A percentile compares a stretch with the other conserved stretches of the same genome.
Evolutionary conservation across 1,140 invertebrate species (phyloP).

Genomic region (Hylaeus volcanicus): DNA sequence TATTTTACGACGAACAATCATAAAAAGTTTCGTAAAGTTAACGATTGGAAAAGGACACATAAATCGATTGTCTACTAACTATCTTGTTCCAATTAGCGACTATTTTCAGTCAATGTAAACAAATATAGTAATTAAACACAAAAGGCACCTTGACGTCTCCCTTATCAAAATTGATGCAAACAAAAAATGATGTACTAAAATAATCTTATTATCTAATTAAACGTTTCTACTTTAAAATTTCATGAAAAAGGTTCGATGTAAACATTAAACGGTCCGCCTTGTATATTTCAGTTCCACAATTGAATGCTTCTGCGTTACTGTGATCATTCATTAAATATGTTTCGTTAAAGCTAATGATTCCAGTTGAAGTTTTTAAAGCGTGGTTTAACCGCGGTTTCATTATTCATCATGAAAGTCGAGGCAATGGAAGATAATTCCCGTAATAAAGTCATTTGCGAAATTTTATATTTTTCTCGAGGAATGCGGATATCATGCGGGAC

Average conservation of each 20-base stretch:
- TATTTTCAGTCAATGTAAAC: too few species aligned
- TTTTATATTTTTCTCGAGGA: slow-evolving; percentile 1
- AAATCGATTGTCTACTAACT: too few species aligned
- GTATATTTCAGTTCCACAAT: background rate
- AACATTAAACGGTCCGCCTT: background rate
- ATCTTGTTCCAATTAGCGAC: too few species aligned
- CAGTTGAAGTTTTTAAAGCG: background rate
- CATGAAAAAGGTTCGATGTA: background rate
- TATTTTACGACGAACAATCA: too few species aligned
- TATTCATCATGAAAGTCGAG: background rate
- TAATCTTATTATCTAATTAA: too few species aligned
- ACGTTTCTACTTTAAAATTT: too few species aligned
- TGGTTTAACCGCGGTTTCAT: background rate
- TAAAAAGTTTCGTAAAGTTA: too few species aligned
- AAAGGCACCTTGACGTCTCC: too few species aligned
- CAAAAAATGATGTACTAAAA: too few species aligned
- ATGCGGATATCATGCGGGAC: background rate
- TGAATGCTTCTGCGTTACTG: background rate
- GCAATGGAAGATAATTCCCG: slow-evolving; percentile 1
- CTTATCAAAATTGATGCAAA: too few species aligned
- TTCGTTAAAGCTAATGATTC: slow-evolving; percentile 24
- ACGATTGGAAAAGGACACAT: too few species aligned
- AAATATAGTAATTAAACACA: too few species aligned
- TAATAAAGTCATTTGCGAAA: background rate
- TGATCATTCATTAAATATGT: background rate